Evolutionary conservation across 2,113 vertebrate species (phyloP).

Genomic region (Junco hyemalis): DNA sequence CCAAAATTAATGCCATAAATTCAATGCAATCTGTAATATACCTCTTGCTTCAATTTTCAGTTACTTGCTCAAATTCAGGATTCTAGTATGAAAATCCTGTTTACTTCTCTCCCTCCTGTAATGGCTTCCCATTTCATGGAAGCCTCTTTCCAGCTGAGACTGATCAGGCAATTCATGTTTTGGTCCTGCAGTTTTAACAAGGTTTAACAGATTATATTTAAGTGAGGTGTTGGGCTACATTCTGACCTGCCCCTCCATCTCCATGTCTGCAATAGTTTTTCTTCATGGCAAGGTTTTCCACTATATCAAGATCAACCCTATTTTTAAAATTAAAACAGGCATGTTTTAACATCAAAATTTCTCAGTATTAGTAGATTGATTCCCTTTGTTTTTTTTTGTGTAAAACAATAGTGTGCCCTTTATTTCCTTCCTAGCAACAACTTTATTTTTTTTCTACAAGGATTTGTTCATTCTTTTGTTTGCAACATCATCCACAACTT

Average conservation of each 20-base stretch:
- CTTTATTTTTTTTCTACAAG: neutral
- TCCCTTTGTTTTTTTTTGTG: neutral
- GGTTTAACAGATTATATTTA: neutral
- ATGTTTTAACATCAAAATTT: neutral
- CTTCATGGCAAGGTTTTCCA: neutral
- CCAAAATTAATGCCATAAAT: neutral
- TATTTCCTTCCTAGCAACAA: neutral
- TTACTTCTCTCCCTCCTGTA: neutral
- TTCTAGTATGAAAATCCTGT: neutral
- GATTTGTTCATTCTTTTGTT: neutral
- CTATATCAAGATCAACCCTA: neutral
- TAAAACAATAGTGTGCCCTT: neutral
- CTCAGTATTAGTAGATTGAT: neutral
- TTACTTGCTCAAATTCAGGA: neutral
- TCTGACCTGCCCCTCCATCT: neutral
- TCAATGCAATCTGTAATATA: neutral
- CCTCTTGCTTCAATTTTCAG: neutral
- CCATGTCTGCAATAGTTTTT: fast-evolving
- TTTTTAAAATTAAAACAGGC: neutral
- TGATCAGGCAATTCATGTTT: neutral
- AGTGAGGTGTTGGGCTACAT: neutral
- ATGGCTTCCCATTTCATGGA: neutral
- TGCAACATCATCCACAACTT: neutral
- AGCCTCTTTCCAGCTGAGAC: neutral
- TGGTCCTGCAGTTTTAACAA: neutral